phyloP scores from a whole-genome alignment of 2,113 vertebrate genomes.

The Catharus minimus region DNA sequence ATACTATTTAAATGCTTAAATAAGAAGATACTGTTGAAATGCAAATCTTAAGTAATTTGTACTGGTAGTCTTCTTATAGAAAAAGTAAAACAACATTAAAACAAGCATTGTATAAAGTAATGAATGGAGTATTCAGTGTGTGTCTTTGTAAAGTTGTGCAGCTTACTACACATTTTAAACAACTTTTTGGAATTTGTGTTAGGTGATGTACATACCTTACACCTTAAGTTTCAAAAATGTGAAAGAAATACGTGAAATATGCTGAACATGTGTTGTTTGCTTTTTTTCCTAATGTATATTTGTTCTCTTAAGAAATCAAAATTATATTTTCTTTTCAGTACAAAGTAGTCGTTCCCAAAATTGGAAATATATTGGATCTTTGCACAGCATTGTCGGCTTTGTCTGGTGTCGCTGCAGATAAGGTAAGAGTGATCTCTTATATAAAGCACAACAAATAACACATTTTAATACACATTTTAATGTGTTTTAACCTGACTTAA shows the following conservation, averaged over 20 bases:
- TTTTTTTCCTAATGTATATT: not conserved
- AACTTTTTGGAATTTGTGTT: not conserved
- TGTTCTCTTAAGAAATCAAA: not conserved
- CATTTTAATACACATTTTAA: not conserved
- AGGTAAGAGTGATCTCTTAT: slow-evolving; percentile 76
- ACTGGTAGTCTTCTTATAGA: not conserved
- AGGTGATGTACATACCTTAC: not conserved
- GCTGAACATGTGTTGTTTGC: not conserved
- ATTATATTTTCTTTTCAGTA: slow-evolving; percentile 78
- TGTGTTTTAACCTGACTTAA: not conserved
- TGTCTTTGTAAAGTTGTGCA: not conserved
- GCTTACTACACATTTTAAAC: not conserved
- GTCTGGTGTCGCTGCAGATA: slow-evolving; percentile 90
- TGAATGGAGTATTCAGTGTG: not conserved
- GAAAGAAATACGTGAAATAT: not conserved
- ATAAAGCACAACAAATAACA: not conserved
- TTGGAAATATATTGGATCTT: slow-evolving; percentile 95
- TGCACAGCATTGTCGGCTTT: slow-evolving; percentile 88
- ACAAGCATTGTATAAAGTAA: not conserved
- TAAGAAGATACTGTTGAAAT: not conserved
- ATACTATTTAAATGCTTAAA: not conserved
- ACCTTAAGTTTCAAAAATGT: not conserved
- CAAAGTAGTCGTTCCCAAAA: slow-evolving; percentile 97
- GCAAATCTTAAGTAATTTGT: not conserved
- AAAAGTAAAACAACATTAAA: not conserved